Base-by-base conservation (phyloP, 1,140 invertebrate genomes). In the Penaeus chinensis region DNA sequence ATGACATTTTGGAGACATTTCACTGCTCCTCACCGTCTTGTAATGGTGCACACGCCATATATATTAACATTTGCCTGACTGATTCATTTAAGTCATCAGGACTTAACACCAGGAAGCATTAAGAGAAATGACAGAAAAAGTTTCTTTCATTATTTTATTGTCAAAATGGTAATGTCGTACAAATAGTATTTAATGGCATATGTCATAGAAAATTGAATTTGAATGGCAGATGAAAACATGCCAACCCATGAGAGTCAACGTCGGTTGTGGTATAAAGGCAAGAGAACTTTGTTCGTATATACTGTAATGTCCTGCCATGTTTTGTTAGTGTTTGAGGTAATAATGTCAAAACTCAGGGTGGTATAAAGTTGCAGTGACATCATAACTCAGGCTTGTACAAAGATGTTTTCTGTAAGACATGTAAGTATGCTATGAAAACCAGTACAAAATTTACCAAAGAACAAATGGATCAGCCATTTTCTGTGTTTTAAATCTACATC, bases 111-210 rank as follows among this genome's bases (percentile, higher is more conserved):
- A 32, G 71, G n/a, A n/a, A 19, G 42, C 27, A 42, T 24, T 19
- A 18, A 54, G 42, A 79, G 42, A n/a, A 42, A 42, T 42, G 60
- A 20, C 20, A 24, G 0, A 54, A 5, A 42, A 54, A n/a, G 16
- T 71, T 81, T 81, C 37, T 79, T 86, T 81, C 77, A 69, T 86
- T 47, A 80, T 87, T 87, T 87, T 87, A 87, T 87, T 87, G 86
- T 87, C 86, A 87, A 87, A 87, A 87, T 87, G 66, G 86, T 87
- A 87, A 87, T 87, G 86, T 87, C 80, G 86, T 87, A 87, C 86
- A 87, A 87, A 87, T 82, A 87, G 86, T 87, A 87, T 87, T 87
- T 71, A 87, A 87, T 87, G 86, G 86, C 86, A 87, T 54, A 54
- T 87, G 71, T 82, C 74, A 87, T 87, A 87, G 86, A 87, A 87